Base-by-base conservation (phyloP, 2,888 invertebrate species). In the Tuberolachnus salignus region DNA sequence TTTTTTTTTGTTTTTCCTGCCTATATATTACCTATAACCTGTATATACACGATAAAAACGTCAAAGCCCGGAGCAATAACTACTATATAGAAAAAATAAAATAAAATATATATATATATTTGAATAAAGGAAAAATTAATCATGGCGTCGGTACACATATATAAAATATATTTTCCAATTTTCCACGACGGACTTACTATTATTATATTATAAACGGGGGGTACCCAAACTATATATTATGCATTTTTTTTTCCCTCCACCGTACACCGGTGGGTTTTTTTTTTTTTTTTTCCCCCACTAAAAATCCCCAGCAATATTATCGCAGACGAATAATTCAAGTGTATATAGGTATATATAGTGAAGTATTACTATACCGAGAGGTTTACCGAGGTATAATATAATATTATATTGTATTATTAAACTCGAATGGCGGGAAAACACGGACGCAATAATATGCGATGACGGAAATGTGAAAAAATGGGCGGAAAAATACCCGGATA, bases 361-460 rank as follows among this genome's bases (percentile, higher is more conserved):
- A 16, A 59, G 14, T 8, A 0, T 2, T 34, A 34, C 51, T 51
- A 6, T 19, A 63, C 3, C 19, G 14, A 44, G 55, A 21, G n/a
- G n/a, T n/a, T n/a, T n/a, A 34, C 34, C 34, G 34, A 6, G 26
- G 11, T 63, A n/a, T n/a, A 59, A 26, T 61, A 61, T 34, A 61
- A 61, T 63, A 63, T 23, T 59, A 34, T 34, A 59, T 59, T 66
- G 8, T 70, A 42, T 21, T 63, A 73, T 51, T 69, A 53, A 53
- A 69, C 19, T 69, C 11, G 63, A 63, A 42, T 73, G 21, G 63
- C 23, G 51, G n/a, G 3, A 74, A 74, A 74, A 74, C 23, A 23
- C 10, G n/a, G 57, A 46, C 44, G 44, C 34, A 63, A n/a, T n/a
- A 34, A 34, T 34, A 73, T 42, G 21, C 23, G 49, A 6, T 34